These are phyloP conservation scores for Sigmodon hispidus DNA, from an alignment of 2,113 vertebrate genomes.

Conservation along the genomic window DNA sequence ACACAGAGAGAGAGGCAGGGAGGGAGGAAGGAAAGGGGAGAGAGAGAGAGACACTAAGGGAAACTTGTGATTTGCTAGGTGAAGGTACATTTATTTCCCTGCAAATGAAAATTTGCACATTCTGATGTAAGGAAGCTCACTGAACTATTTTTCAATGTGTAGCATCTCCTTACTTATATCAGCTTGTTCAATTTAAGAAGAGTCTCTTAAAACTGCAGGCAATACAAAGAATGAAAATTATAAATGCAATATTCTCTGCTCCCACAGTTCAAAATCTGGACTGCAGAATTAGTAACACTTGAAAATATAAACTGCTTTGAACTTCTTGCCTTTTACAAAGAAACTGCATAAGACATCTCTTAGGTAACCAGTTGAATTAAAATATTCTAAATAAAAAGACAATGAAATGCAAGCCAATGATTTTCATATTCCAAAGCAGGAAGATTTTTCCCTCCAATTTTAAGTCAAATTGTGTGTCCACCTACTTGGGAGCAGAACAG, in stretches of 20 bases:
- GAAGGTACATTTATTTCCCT: slow-evolving; percentile 25
- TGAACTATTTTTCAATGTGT: not conserved
- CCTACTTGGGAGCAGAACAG: not conserved
- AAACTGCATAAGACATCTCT: not conserved
- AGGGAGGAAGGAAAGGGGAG: too few species aligned
- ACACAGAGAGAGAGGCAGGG: too few species aligned
- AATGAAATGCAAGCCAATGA: slow-evolving; percentile 15
- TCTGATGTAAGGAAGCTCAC: not conserved
- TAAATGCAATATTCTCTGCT: not conserved
- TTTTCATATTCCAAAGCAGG: not conserved
- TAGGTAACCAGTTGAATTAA: not conserved
- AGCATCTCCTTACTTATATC: slow-evolving; percentile 11
- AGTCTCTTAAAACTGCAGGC: not conserved
- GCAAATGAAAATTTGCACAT: slow-evolving; percentile 45
- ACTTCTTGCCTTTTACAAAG: not conserved
- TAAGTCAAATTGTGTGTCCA: not conserved
- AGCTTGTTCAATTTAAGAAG: not conserved
- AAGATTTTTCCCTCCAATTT: not conserved
- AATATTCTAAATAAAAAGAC: not conserved
- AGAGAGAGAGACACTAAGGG: not conserved
- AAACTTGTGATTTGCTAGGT: not conserved
- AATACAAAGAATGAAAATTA: not conserved
- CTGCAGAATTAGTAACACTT: not conserved
- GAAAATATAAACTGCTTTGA: not conserved
- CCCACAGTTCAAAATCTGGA: not conserved